Evolutionary conservation across 2,888 invertebrate species (phyloP).

Genomic region (Nomada lathburiana): DNA sequence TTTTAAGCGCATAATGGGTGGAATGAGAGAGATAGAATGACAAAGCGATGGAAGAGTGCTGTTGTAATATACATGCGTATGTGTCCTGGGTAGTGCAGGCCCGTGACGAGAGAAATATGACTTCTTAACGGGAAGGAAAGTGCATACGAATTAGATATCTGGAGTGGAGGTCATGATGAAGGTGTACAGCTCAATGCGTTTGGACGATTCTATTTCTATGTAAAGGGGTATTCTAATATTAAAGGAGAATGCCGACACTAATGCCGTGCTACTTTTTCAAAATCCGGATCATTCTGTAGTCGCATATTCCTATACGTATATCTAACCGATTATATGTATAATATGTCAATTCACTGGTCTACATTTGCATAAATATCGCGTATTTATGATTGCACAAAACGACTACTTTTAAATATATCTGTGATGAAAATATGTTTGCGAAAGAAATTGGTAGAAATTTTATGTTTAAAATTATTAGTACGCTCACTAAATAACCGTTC

Average conservation of each 20-base stretch:
- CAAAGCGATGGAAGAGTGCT: slow-evolving; percentile 27
- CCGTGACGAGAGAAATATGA: neutral
- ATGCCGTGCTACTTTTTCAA: no score
- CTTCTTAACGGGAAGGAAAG: slow-evolving; percentile 7
- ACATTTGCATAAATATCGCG: no score
- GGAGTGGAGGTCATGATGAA: neutral
- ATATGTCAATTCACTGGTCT: no score
- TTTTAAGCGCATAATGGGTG: neutral
- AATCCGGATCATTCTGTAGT: no score
- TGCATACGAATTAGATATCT: neutral
- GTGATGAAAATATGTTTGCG: no score
- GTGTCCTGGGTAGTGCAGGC: slow-evolving; percentile 37
- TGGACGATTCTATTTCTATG: neutral
- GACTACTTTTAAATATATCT: no score
- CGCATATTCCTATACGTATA: no score
- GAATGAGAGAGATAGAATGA: slow-evolving; percentile 6
- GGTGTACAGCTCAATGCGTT: neutral
- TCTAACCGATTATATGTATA: no score
- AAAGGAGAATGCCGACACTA: neutral
- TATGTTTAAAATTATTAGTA: no score
- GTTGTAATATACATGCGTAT: slow-evolving; percentile 7
- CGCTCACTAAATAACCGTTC: no score
- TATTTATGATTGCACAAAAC: no score
- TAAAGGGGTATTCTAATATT: neutral
- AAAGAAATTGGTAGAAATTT: no score